A percentile compares a stretch with the other conserved stretches of the same genome.
phyloP scores from a whole-genome alignment of 2,888 invertebrate species.

The Smittia aterrima region DNA sequence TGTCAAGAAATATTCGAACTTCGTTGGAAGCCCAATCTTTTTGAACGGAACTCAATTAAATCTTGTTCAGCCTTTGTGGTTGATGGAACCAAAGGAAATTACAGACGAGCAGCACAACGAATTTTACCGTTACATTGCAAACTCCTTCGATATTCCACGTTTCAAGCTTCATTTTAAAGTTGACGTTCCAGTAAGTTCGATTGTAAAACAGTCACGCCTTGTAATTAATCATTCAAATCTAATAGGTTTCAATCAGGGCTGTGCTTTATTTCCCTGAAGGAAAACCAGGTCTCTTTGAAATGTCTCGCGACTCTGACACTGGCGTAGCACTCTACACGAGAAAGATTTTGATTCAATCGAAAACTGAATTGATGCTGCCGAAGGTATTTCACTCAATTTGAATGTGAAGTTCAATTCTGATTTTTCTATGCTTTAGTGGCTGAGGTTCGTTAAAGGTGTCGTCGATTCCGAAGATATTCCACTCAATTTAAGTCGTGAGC shows the following conservation, averaged over 20 bases:
- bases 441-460: constrained; percentile 94
- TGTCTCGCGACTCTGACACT: constrained; percentile 79
- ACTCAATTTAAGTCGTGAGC: constrained; percentile 90
- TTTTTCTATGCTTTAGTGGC: no score
- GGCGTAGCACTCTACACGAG: constrained; percentile 89
- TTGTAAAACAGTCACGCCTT: background rate
- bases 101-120: constrained; percentile 83
- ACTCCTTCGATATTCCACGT: constrained; percentile 82
- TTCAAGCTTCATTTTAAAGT: constrained; percentile 91
- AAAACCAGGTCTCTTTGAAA: constrained; percentile 86
- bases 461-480: constrained; percentile 99
- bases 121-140: constrained; percentile 87
- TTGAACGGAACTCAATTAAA: constrained; percentile 88
- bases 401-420: no score
- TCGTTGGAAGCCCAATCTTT: constrained; percentile 89
- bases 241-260: constrained; percentile 66
- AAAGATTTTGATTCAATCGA: constrained; percentile 89
- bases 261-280: constrained; percentile 92
- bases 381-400: no score
- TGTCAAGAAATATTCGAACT: constrained; percentile 95
- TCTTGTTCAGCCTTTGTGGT: constrained; percentile 89
- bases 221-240: background rate
- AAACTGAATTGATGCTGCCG: constrained; percentile 85
- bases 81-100: constrained; percentile 86
- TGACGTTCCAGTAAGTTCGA: constrained; percentile 57